phyloP scores from a whole-genome alignment of 2,797 vertebrate genomes.

The Phalloptychus januarius region DNA sequence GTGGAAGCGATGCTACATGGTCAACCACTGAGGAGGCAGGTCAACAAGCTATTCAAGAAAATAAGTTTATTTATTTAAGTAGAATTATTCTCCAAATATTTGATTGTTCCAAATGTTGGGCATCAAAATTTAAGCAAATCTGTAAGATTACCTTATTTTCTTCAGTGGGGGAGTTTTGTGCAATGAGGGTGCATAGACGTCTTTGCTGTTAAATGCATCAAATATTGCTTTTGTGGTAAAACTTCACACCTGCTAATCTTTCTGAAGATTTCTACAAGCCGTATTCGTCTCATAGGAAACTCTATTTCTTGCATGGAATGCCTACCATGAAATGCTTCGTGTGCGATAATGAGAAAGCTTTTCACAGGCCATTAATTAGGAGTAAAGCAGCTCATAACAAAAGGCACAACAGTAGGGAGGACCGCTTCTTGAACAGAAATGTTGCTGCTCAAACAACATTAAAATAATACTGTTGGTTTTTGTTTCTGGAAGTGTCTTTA shows the following conservation, averaged over 20 bases:
- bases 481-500: not conserved
- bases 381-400: not conserved
- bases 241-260: not conserved
- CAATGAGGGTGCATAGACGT: not conserved
- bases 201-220: not conserved
- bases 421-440: not conserved
- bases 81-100: not conserved
- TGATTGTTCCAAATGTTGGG: not conserved
- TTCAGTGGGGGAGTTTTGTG: not conserved
- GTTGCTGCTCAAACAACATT: not conserved
- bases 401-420: not conserved
- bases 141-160: no score
- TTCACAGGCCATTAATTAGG: not conserved
- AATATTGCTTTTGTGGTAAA: not conserved
- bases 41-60: not conserved
- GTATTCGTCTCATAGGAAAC: not conserved
- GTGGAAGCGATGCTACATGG: not conserved
- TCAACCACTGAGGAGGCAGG: not conserved
- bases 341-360: not conserved
- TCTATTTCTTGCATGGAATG: not conserved
- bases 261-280: not conserved
- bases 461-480: not conserved
- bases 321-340: not conserved
- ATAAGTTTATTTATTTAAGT: not conserved
- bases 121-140: not conserved